A percentile compares a stretch with the other conserved stretches of the same genome.
These are phyloP conservation scores for Drosophila tanythrix DNA, from an alignment of 2,888 invertebrate genomes.

Conservation along the genomic window DNA sequence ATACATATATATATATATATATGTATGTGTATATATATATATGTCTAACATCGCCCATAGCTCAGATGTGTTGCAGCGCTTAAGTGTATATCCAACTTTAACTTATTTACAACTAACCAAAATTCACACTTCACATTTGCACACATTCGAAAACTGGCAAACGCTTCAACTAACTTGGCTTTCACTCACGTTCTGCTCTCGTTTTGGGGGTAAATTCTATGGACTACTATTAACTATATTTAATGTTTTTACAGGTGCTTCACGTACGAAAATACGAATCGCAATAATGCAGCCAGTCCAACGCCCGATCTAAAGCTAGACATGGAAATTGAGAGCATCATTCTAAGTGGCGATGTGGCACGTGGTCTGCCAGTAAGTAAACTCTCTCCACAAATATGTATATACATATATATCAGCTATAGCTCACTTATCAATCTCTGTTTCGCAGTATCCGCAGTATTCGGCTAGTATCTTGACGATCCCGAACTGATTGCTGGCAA, in stretches of 20 bases:
- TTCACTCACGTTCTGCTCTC: slow-evolving; percentile 47
- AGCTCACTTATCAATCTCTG: background rate
- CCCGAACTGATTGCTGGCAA: slow-evolving; percentile 96
- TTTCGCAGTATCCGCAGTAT: slow-evolving; percentile 86
- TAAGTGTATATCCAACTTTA: slow-evolving; percentile 1
- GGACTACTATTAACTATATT: slow-evolving; percentile 1
- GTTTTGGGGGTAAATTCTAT: background rate
- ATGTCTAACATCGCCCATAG: background rate
- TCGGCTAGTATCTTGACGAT: slow-evolving; percentile 95
- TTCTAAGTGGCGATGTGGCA: slow-evolving; percentile 60
- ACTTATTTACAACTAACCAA: slow-evolving; percentile 49
- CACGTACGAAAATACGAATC: slow-evolving; percentile 83
- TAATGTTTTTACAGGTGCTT: slow-evolving; percentile 79
- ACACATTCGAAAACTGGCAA: slow-evolving; percentile 61
- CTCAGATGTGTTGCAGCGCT: slow-evolving; percentile 30
- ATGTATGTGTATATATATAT: background rate
- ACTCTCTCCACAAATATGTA: background rate
- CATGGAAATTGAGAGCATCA: slow-evolving; percentile 80
- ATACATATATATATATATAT: background rate
- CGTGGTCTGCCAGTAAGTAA: slow-evolving; percentile 73
- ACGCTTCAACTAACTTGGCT: slow-evolving; percentile 70
- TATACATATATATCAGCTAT: background rate
- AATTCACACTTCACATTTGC: slow-evolving; percentile 62
- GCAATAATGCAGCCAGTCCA: slow-evolving; percentile 83
- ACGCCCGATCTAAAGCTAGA: slow-evolving; percentile 83